These are phyloP conservation scores for Mongoloraphidia duomilia DNA, from an alignment of 2,888 invertebrate genomes.

Conservation along the genomic window DNA sequence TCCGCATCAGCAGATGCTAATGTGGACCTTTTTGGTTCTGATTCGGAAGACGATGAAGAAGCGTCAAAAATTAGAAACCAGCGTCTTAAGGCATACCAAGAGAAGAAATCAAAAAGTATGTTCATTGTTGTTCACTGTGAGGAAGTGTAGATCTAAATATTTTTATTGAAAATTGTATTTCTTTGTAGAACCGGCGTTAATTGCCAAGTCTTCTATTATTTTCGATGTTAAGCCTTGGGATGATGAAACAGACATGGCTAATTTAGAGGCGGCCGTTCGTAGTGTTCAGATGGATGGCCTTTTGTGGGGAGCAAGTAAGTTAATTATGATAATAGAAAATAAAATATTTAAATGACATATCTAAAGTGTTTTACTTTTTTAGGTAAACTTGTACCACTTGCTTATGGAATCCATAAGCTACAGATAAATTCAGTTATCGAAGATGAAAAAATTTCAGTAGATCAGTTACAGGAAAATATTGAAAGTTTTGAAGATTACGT, in stretches of 20 bases:
- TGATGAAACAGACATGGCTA: constrained; percentile 85
- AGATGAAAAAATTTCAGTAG: constrained; percentile 89
- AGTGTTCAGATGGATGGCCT: constrained; percentile 70
- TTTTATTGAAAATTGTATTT: not conserved
- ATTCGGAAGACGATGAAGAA: constrained; percentile 63
- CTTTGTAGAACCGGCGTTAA: constrained; percentile 57
- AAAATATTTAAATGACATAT: constrained; percentile 1
- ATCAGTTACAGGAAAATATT: constrained; percentile 76
- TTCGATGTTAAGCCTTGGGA: constrained; percentile 90
- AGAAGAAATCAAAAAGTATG: constrained; percentile 78
- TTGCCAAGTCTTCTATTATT: constrained; percentile 90
- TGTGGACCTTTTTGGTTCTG: constrained; percentile 69
- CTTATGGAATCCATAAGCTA: constrained; percentile 83
- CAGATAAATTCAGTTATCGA: constrained; percentile 88
- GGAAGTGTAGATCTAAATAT: not conserved
- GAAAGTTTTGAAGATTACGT: constrained; percentile 66
- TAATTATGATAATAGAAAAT: not conserved
- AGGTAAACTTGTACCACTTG: constrained; percentile 80
- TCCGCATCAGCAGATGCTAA: constrained; percentile 41
- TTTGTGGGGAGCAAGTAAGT: constrained; percentile 74
- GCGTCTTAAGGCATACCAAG: constrained; percentile 75
- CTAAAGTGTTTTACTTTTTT: constrained; percentile 17
- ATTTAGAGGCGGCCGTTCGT: constrained; percentile 68
- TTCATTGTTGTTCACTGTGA: not conserved
- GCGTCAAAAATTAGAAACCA: constrained; percentile 65